Evolutionary conservation across 2,797 vertebrate species (phyloP).

Genomic region (Gallinago nigripennis): DNA sequence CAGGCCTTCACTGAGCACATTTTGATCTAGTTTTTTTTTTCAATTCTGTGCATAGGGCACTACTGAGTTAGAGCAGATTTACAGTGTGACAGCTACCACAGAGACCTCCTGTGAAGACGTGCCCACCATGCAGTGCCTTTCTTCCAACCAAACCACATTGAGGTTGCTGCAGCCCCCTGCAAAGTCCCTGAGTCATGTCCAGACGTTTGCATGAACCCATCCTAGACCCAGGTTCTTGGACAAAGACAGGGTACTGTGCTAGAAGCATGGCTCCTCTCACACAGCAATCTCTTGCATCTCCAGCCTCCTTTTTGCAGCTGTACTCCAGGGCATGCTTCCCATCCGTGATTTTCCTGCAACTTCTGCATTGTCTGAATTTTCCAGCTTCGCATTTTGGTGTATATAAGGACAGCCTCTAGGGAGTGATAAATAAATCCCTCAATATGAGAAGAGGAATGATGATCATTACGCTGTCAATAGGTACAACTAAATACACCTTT

Average conservation of each 20-base stretch:
- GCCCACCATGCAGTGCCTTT: neutral
- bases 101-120: neutral
- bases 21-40: neutral
- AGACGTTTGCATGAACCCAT: neutral
- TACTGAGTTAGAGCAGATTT: neutral
- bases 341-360: neutral
- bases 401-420: neutral
- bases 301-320: neutral
- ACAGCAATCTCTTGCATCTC: neutral
- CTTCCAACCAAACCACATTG: neutral
- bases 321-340: neutral
- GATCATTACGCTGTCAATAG: neutral
- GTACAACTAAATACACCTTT: neutral
- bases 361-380: neutral
- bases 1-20: neutral
- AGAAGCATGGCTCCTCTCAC: neutral
- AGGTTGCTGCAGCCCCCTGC: neutral
- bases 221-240: neutral
- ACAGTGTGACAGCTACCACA: neutral
- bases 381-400: neutral
- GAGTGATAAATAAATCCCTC: neutral
- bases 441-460: neutral
- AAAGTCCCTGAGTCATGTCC: neutral
- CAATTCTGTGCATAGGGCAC: neutral
- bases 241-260: neutral